phyloP scores from a whole-genome alignment of 2,888 invertebrate species.

The Pandemis corylana region DNA sequence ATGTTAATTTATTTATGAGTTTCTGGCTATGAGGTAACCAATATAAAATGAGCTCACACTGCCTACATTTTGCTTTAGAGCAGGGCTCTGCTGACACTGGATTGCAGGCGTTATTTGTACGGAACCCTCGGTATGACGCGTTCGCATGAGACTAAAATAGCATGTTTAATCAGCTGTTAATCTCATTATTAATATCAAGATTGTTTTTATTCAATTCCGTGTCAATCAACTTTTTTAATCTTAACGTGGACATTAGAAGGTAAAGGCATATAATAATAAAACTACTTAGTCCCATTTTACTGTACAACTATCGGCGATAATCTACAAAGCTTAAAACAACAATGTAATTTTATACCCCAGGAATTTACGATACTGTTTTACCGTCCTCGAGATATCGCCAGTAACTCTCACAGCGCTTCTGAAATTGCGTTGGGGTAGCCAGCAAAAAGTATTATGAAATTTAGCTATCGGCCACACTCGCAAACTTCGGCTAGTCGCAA shows the following conservation, averaged over 20 bases:
- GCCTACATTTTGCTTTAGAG: too few relatives aligned
- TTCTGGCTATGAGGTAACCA: too few relatives aligned
- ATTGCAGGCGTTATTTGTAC: too few relatives aligned
- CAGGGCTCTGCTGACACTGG: too few relatives aligned
- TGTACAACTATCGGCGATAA: not conserved
- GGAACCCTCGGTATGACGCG: too few relatives aligned
- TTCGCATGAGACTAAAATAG: too few relatives aligned
- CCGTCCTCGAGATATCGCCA: constrained; percentile 27
- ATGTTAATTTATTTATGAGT: too few relatives aligned
- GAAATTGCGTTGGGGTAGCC: constrained; percentile 56
- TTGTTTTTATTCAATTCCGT: not conserved
- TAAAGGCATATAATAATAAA: not conserved
- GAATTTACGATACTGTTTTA: constrained; percentile 1
- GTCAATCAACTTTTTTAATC: not conserved
- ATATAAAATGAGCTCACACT: too few relatives aligned
- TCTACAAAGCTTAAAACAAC: not conserved
- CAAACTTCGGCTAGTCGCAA: constrained; percentile 46
- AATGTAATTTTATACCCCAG: not conserved
- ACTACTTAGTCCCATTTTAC: not conserved
- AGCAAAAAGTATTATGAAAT: constrained; percentile 65
- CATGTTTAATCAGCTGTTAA: too few relatives aligned
- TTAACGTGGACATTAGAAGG: not conserved
- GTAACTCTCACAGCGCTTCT: constrained; percentile 38
- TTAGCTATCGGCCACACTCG: constrained; percentile 48
- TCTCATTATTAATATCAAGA: not conserved